Conservation (phyloP, 2,797 vertebrate genomes). For the Agapornis canus region DNA sequence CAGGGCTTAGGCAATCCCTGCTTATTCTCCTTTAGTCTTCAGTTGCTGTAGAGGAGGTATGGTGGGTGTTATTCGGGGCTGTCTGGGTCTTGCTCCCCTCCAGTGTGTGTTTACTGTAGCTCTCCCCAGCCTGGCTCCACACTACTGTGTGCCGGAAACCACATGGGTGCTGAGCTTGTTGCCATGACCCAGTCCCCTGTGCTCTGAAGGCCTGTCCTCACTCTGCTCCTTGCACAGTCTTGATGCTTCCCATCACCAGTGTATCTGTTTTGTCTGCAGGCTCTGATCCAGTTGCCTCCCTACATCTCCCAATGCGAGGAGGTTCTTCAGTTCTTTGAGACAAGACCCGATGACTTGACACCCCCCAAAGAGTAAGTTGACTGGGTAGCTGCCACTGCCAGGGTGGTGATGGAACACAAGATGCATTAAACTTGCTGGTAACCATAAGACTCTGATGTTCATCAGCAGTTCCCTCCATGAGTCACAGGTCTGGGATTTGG, state of each 20-base stretch:
- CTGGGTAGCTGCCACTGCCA: not conserved
- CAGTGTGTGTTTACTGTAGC: not conserved
- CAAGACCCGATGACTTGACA: slow-evolving; percentile 92
- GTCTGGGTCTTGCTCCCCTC: not conserved
- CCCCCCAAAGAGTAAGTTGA: slow-evolving; percentile 93
- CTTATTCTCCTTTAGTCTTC: not conserved
- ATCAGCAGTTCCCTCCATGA: fast-evolving
- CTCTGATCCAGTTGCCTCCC: slow-evolving; percentile 94
- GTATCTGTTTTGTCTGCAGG: slow-evolving; percentile 74
- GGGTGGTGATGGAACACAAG: not conserved
- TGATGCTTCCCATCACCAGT: not conserved
- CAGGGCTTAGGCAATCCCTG: not conserved
- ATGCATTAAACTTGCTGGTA: not conserved
- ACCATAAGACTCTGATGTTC: not conserved
- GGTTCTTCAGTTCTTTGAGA: slow-evolving; percentile 96
- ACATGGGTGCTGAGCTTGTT: not conserved
- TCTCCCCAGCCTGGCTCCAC: not conserved
- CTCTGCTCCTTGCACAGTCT: not conserved
- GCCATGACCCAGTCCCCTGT: fast-evolving
- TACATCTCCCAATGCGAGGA: slow-evolving; percentile 99
- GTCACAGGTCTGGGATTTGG: not conserved
- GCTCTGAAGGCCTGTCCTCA: not conserved
- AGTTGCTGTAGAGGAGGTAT: not conserved
- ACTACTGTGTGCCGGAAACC: not conserved
- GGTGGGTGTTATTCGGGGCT: not conserved